phyloP scores from a whole-genome alignment of 2,888 invertebrate genomes.

The Eilema griseolum region DNA sequence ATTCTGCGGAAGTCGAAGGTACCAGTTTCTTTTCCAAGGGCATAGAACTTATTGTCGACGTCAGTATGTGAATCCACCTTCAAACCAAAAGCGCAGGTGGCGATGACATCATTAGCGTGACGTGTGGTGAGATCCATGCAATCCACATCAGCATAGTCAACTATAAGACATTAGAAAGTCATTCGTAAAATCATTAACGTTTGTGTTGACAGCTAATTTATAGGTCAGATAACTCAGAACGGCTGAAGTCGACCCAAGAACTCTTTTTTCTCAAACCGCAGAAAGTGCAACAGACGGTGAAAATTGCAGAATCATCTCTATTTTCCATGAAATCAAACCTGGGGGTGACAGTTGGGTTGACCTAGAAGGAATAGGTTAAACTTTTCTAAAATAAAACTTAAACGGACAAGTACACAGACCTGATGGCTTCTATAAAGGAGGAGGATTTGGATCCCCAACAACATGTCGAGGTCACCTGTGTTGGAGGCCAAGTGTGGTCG shows the following conservation, averaged over 20 bases:
- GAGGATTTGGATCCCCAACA: background rate
- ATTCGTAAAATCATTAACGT: background rate
- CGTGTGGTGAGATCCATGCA: constrained; percentile 77
- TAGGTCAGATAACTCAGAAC: too few relatives aligned
- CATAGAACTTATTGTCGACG: constrained; percentile 84
- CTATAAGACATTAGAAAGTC: constrained; percentile 38
- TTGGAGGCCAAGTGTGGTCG: too few relatives aligned
- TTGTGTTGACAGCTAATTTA: background rate
- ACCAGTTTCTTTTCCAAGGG: constrained; percentile 79
- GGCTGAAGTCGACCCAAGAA: too few relatives aligned
- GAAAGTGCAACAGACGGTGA: too few relatives aligned
- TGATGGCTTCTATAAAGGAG: too few relatives aligned
- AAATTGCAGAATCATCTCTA: too few relatives aligned
- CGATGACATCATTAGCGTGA: constrained; percentile 84
- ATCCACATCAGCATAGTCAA: constrained; percentile 65
- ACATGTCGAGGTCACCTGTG: background rate
- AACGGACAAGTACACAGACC: too few relatives aligned
- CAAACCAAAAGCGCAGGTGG: constrained; percentile 82
- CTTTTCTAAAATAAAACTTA: too few relatives aligned
- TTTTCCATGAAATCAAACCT: too few relatives aligned
- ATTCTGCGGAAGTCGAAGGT: constrained; percentile 54
- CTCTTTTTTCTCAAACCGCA: too few relatives aligned
- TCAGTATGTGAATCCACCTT: constrained; percentile 85
- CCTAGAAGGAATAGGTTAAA: too few relatives aligned
- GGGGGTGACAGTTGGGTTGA: too few relatives aligned